A percentile compares a stretch with the other conserved stretches of the same genome.
Evolutionary conservation across 2,888 invertebrate genomes (phyloP).

Genomic region (Camponotus fellah): DNA sequence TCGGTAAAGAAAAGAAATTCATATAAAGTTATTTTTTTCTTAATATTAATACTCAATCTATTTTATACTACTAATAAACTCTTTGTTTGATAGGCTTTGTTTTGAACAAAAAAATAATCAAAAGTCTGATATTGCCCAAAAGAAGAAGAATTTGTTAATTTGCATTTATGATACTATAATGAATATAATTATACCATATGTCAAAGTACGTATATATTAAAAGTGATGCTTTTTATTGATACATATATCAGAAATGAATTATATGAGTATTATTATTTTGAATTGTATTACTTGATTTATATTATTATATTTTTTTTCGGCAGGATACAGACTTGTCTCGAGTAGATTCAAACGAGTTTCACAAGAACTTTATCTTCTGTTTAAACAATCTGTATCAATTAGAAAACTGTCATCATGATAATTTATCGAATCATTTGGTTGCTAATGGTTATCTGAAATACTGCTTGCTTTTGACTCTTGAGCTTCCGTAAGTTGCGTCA

Average conservation of each 20-base stretch:
- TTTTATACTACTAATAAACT: neutral
- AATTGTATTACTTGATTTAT: neutral
- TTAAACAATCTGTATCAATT: conserved; percentile 69
- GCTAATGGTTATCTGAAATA: conserved; percentile 74
- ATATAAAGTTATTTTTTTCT: neutral
- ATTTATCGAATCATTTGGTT: conserved; percentile 73
- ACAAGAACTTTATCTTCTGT: conserved; percentile 64
- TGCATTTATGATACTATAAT: conserved; percentile 54
- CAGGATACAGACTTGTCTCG: conserved; percentile 58
- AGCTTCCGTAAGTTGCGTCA: conserved; percentile 65
- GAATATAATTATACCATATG: conserved; percentile 62
- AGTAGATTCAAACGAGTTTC: conserved; percentile 55
- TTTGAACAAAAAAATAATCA: neutral
- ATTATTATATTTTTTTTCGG: conserved; percentile 1
- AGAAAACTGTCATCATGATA: conserved; percentile 53
- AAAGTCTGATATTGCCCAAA: neutral
- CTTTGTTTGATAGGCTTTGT: conserved; percentile 56
- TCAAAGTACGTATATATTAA: conserved; percentile 58
- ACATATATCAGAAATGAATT: neutral
- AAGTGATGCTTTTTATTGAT: neutral
- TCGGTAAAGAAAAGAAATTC: conserved; percentile 58
- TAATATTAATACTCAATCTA: neutral
- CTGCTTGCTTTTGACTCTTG: conserved; percentile 65
- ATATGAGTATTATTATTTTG: neutral
- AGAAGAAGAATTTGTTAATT: conserved; percentile 13